Base-by-base conservation (phyloP, 2,888 invertebrate genomes). In the Cosmopolites sordidus region DNA sequence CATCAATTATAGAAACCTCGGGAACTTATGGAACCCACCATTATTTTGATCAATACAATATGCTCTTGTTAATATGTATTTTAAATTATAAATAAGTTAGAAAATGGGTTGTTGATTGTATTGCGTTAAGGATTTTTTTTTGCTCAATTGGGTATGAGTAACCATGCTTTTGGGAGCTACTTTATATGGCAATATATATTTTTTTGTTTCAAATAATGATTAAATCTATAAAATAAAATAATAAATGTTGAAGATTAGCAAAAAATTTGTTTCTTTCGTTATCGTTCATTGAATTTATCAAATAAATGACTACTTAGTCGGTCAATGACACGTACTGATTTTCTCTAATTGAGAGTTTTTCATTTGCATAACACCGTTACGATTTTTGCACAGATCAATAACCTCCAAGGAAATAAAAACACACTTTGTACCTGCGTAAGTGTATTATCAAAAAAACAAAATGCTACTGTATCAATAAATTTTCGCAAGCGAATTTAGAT, bases 281-380 rank as follows among this genome's bases (percentile, higher is more conserved):
- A 33, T 33, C 33, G 33, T 33, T 33, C 8, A 33, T 6, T 33
- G n/a, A 5, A 12, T 33, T 33, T 33, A 9, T 33, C 11, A 33
- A 33, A 33, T n/a, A 33, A 33, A 33, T 12, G 33, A 22, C 22
- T 33, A 33, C 12, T 33, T 33, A 12, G 33, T 33, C 33, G 33
- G 33, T 33, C 33, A 33, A 33, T 33, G 33, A 33, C 33, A 33
- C 12, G 33, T 33, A 33, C 33, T 33, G 33, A 33, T 33, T 33
- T 33, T 33, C 33, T 33, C 33, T 11, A 33, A 33, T 33, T 33
- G 12, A 33, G 33, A 33, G 11, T 33, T 12, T 33, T 33, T 33
- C n/a, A 33, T 33, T 33, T 33, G 33, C 33, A 33, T 33, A 33
- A 33, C 12, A 12, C 12, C 33, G 33, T 33, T 12, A 11, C 33